Percentiles rank a stretch among this genome's conserved stretches.
These are phyloP conservation scores for Apamea crenata DNA, from an alignment of 2,888 invertebrate genomes.

Conservation along the genomic window DNA sequence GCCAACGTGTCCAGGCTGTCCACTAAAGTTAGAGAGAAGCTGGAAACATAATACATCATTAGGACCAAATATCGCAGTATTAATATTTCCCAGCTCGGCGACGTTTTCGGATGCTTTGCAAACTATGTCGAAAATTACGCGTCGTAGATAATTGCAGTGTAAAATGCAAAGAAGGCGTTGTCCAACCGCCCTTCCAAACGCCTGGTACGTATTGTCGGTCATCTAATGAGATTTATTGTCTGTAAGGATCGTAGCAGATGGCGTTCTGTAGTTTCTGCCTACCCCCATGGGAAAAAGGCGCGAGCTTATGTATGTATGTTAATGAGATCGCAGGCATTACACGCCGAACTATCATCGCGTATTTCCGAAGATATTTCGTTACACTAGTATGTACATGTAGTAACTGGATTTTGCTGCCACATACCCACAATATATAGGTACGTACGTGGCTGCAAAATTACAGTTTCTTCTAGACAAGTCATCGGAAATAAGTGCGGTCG, in stretches of 20 bases:
- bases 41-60: slow-evolving; percentile 83
- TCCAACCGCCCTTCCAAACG: background rate
- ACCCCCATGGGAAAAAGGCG: background rate
- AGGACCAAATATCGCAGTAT: background rate
- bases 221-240: background rate
- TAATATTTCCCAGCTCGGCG: background rate
- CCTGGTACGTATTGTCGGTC: background rate
- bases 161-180: background rate
- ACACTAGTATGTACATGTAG: background rate
- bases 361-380: background rate
- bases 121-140: background rate
- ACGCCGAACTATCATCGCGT: background rate
- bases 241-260: background rate
- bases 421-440: background rate
- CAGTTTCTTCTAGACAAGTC: background rate
- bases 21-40: slow-evolving; percentile 98
- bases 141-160: background rate
- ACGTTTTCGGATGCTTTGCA: background rate
- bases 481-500: background rate
- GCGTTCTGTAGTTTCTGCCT: background rate
- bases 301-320: background rate
- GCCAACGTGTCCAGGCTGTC: slow-evolving; percentile 98
- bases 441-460: slow-evolving; percentile 1
- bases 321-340: background rate
- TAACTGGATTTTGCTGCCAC: background rate